Conservation (phyloP, 1,140 invertebrate species). For the Drosophila sechellia region DNA sequence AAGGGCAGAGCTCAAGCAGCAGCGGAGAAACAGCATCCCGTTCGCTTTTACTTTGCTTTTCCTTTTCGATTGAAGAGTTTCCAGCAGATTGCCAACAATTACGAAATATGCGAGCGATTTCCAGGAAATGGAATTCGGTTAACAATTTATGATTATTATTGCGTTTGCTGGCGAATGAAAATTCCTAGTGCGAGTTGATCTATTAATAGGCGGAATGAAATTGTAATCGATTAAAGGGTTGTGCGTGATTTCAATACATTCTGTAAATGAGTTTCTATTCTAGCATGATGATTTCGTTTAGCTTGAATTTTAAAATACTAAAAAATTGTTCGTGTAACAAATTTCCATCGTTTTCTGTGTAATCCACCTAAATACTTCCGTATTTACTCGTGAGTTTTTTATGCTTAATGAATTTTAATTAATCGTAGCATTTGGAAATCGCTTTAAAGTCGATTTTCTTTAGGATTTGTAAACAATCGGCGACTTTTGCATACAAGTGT, state of each 20-base stretch:
- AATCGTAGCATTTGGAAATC: too few species aligned
- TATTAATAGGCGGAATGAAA: constrained; percentile 16
- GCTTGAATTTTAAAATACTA: too few species aligned
- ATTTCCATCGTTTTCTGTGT: too few species aligned
- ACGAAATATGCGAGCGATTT: constrained; percentile 18
- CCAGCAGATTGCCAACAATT: constrained; percentile 10
- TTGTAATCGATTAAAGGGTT: constrained; percentile 5
- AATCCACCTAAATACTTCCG: too few species aligned
- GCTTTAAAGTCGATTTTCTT: neutral
- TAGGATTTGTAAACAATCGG: neutral
- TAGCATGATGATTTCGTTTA: too few species aligned
- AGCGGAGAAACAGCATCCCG: neutral
- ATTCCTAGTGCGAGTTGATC: constrained; percentile 17
- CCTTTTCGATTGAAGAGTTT: constrained; percentile 8
- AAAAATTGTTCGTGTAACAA: too few species aligned
- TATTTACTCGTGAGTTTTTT: too few species aligned
- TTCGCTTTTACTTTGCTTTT: neutral
- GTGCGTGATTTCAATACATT: neutral
- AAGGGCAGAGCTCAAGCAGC: neutral
- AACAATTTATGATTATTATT: constrained; percentile 12
- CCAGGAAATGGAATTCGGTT: constrained; percentile 15
- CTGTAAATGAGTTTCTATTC: too few species aligned
- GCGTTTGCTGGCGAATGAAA: constrained; percentile 15
- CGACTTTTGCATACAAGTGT: neutral
- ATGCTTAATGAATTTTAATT: neutral